phyloP scores from a whole-genome alignment of 2,888 invertebrate species.

The Nymphalis polychloros region DNA sequence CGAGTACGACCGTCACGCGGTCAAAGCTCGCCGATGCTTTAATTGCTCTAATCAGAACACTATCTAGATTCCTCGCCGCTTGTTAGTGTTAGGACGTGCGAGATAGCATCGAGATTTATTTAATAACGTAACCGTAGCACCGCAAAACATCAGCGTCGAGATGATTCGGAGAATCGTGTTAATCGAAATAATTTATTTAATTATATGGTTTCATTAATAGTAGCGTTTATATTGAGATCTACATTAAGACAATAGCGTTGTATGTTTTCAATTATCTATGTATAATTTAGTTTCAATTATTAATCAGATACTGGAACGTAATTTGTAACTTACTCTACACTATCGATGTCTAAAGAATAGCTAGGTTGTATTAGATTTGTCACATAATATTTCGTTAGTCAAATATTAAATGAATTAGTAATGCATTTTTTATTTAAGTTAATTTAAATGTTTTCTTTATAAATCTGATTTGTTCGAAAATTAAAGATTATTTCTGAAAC shows the following conservation, averaged over 20 bases:
- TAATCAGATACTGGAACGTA: no score
- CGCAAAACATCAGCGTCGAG: slow-evolving; percentile 24
- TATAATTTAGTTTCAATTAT: no score
- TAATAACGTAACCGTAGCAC: slow-evolving; percentile 54
- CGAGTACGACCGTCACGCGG: slow-evolving; percentile 50
- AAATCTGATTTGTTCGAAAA: no score
- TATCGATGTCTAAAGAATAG: no score
- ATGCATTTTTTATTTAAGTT: no score
- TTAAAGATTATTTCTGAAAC: background rate
- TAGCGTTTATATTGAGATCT: slow-evolving; percentile 7
- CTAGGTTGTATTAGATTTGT: no score
- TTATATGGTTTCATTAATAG: slow-evolving; percentile 7
- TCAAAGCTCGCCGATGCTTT: slow-evolving; percentile 59
- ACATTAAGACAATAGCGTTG: slow-evolving; percentile 4
- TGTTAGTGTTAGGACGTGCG: slow-evolving; percentile 53
- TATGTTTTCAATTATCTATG: background rate
- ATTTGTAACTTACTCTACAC: no score
- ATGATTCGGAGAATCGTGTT: slow-evolving; percentile 17
- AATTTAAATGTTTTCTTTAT: no score
- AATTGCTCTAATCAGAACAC: slow-evolving; percentile 66
- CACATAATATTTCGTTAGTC: no score
- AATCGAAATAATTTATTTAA: slow-evolving; percentile 11
- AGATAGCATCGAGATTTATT: slow-evolving; percentile 60
- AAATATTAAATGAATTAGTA: no score
- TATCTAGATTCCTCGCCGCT: slow-evolving; percentile 63